Evolutionary conservation across 2,113 vertebrate species (phyloP), one percentile per base, ranked within the genome.

Genomic region (Brachypodius melanocephalos): DNA sequence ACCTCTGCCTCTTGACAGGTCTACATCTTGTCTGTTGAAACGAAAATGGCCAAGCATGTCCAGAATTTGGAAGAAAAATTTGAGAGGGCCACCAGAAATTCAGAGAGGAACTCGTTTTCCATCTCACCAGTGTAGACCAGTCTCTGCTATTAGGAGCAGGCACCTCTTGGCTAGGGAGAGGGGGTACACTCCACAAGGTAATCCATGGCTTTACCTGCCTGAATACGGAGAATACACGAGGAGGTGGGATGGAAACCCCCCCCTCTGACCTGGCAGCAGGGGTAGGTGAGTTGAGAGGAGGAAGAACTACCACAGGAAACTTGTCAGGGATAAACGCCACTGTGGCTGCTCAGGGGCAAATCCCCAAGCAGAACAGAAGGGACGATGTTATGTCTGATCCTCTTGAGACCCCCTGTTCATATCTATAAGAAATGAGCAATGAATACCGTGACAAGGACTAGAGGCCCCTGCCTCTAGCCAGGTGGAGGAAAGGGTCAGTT

Each of bases 1-100:
- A 28, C 17, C 29, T 62, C 17, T 0, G 0, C 36, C 10, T 49
- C 31, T 26, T n/a, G 11, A n/a, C 38, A 63, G 36, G 46, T 43
- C 75, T 24, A n/a, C 36, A n/a, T 4, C 36, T 34, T 34, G 10
- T 28, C 36, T 42, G 10, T 63, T 18, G 38, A 78, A 78, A 52
- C 10, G 17, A 78, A 78, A 78, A 78, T 34, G 31, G 29, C 58
- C 46, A 51, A 42, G 31, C 5, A 12, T 42, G 46, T 63, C 46
- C 46, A 42, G 59, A 63, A 42, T 29, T 42, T 52, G 14, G 48
- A 52, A 42, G n/a, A 58, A 74, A 58, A 58, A 22, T 22, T 34
- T 29, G 72, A 58, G 46, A 42, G 24, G 11, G 10, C 24, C 46
- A 34, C 18, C 46, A 78, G 59, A 52, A 51, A 52, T 7, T 22